phyloP scores from a whole-genome alignment of 2,888 invertebrate genomes.

The Diarsia rubi region DNA sequence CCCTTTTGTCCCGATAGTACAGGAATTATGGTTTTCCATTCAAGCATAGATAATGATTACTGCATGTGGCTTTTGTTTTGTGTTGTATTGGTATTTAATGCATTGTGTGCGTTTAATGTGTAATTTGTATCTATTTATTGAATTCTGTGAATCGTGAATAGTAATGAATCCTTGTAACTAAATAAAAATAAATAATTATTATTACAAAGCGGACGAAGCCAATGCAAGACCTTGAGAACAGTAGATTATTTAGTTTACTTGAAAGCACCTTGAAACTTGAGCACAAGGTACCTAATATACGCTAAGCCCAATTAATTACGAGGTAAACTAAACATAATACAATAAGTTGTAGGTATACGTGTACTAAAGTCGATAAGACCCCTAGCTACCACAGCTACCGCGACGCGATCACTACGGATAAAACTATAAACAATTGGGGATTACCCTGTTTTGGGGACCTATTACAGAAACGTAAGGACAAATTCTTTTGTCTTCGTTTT shows the following conservation, averaged over 20 bases:
- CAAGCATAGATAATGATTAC: too few relatives aligned
- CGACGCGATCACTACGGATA: slow-evolving; percentile 58
- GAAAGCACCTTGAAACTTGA: not conserved
- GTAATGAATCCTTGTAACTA: too few relatives aligned
- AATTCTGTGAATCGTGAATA: too few relatives aligned
- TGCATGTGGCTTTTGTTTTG: too few relatives aligned
- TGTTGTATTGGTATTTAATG: too few relatives aligned
- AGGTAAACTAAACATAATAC: slow-evolving; percentile 39
- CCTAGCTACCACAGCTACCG: slow-evolving; percentile 25
- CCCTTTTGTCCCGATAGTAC: too few relatives aligned
- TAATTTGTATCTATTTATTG: too few relatives aligned
- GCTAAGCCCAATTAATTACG: slow-evolving; percentile 50
- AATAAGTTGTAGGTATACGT: slow-evolving; percentile 15
- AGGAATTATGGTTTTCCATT: too few relatives aligned
- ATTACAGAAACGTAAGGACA: slow-evolving; percentile 40
- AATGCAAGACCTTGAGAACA: not conserved
- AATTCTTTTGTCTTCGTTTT: slow-evolving; percentile 37
- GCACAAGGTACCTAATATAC: slow-evolving; percentile 2
- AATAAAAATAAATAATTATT: too few relatives aligned
- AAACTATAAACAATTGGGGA: slow-evolving; percentile 71
- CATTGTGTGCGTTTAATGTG: too few relatives aligned
- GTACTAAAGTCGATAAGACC: slow-evolving; percentile 48
- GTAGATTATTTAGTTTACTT: not conserved
- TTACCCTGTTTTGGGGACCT: slow-evolving; percentile 54
- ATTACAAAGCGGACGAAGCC: not conserved